These are phyloP conservation scores for Calameuta pallipes DNA, from an alignment of 2,888 invertebrate genomes.

Conservation along the genomic window DNA sequence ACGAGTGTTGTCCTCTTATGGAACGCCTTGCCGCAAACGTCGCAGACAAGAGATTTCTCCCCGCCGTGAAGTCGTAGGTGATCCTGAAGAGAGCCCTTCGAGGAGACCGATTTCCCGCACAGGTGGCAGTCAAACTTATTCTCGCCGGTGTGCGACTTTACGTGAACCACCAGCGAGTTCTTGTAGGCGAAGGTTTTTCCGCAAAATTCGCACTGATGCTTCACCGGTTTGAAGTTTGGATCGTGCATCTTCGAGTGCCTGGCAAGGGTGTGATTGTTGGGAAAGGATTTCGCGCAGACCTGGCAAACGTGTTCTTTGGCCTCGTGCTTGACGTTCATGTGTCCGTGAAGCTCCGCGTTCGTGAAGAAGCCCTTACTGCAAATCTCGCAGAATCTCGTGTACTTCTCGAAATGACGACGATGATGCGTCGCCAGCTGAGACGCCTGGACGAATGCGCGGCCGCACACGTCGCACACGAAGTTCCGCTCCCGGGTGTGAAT, in stretches of 20 bases:
- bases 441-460: constrained; percentile 55
- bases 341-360: constrained; percentile 55
- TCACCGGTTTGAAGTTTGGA: constrained; percentile 54
- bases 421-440: constrained; percentile 55
- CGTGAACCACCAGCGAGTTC: constrained; percentile 61
- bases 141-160: constrained; percentile 55
- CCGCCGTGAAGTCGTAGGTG: constrained; percentile 64
- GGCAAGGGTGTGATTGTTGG: constrained; percentile 53
- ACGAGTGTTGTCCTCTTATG: constrained; percentile 63
- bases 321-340: constrained; percentile 59
- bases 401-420: constrained; percentile 52
- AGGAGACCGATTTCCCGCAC: constrained; percentile 63
- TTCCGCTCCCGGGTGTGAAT: constrained; percentile 57
- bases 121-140: constrained; percentile 62
- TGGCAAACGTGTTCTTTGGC: constrained; percentile 58
- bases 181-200: constrained; percentile 63
- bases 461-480: constrained; percentile 57
- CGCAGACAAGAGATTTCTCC: constrained; percentile 63
- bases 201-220: constrained; percentile 61
- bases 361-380: constrained; percentile 60
- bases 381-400: constrained; percentile 46
- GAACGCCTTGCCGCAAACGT: constrained; percentile 65
- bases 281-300: constrained; percentile 49
- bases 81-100: constrained; percentile 63
- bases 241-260: constrained; percentile 53